Percentiles rank a stretch among this genome's conserved stretches.
phyloP scores from a whole-genome alignment of 2,888 invertebrate genomes.

The Orthosia cruda region DNA sequence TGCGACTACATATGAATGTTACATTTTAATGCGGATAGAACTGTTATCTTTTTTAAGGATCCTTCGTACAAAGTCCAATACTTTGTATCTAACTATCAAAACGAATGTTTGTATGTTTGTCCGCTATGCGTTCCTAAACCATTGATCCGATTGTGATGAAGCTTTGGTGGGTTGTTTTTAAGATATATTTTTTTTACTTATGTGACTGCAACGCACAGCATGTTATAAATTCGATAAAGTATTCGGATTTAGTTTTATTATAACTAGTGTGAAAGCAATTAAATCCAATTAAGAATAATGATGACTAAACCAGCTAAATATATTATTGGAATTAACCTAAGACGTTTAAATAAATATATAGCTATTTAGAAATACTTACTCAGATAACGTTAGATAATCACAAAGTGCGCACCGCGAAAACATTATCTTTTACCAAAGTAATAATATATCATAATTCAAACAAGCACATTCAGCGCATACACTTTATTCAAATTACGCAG shows the following conservation, averaged over 20 bases:
- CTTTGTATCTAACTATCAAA: not conserved
- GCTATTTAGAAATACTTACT: constrained; percentile 20
- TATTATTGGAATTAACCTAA: constrained; percentile 17
- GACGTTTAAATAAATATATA: constrained; percentile 13
- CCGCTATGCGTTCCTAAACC: too few species aligned
- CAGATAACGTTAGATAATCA: constrained; percentile 36
- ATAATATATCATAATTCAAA: constrained; percentile 37
- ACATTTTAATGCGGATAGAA: constrained; percentile 18
- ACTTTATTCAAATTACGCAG: constrained; percentile 24
- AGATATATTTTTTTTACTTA: too few species aligned
- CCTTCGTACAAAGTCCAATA: constrained; percentile 2
- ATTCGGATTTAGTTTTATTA: not conserved
- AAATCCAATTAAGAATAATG: not conserved
- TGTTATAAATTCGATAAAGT: not conserved
- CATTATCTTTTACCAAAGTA: constrained; percentile 52
- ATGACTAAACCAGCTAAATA: constrained; percentile 28
- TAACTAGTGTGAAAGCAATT: not conserved
- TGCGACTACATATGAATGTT: constrained; percentile 25
- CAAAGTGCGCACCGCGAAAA: constrained; percentile 21
- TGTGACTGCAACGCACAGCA: too few species aligned
- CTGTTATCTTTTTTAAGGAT: constrained; percentile 41
- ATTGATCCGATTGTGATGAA: too few species aligned
- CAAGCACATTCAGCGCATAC: constrained; percentile 37
- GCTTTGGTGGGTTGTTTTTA: too few species aligned
- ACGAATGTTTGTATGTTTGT: too few species aligned